Conservation (phyloP, 2,888 invertebrate species). For the Drosophila paramelanica region DNA sequence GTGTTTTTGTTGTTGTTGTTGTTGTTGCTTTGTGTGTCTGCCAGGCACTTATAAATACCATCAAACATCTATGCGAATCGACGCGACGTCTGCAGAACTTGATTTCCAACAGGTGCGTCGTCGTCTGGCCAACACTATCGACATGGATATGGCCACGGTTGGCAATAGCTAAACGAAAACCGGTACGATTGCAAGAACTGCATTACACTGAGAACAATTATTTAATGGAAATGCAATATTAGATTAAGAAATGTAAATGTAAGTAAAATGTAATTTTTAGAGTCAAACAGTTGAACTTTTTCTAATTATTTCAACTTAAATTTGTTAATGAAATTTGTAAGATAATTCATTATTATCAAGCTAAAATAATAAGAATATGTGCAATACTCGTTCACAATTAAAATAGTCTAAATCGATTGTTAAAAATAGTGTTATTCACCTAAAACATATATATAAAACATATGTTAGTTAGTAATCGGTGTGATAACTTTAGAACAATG, state of each 20-base stretch:
- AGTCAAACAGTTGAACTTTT: too few relatives aligned
- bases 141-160: conserved; percentile 60
- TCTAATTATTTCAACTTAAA: too few relatives aligned
- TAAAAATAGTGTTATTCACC: not conserved
- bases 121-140: conserved; percentile 53
- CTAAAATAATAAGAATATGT: too few relatives aligned
- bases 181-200: conserved; percentile 59
- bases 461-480: too few relatives aligned
- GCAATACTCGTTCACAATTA: too few relatives aligned
- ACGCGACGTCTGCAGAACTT: conserved; percentile 75
- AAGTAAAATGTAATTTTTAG: too few relatives aligned
- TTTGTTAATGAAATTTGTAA: too few relatives aligned
- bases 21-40: conserved; percentile 11
- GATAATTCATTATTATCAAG: not conserved
- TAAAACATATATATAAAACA: too few relatives aligned
- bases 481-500: too few relatives aligned
- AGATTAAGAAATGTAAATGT: too few relatives aligned
- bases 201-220: conserved; percentile 39
- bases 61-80: conserved; percentile 55
- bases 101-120: conserved; percentile 83
- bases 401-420: too few relatives aligned
- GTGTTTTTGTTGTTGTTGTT: not conserved
- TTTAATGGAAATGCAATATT: too few relatives aligned
- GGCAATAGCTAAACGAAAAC: conserved; percentile 55
- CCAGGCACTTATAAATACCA: conserved; percentile 37